phyloP scores from a whole-genome alignment of 2,888 invertebrate species.

The Amiota communis region DNA sequence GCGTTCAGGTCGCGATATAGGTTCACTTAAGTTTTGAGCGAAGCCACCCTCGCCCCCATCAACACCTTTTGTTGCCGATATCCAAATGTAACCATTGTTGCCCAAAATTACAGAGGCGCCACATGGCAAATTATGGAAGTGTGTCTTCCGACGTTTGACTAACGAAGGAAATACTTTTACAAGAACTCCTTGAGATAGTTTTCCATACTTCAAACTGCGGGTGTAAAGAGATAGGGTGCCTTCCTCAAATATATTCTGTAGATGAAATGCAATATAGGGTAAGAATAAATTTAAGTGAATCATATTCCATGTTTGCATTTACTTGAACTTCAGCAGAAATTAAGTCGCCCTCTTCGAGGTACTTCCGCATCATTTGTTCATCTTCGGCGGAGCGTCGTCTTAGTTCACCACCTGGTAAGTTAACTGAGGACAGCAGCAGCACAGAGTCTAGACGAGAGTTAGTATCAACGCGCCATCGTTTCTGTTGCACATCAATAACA shows the following conservation, averaged over 20 bases:
- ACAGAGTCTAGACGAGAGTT: constrained; percentile 92
- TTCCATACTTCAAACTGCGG: constrained; percentile 96
- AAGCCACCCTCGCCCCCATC: constrained; percentile 82
- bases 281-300: background rate
- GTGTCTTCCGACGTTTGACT: constrained; percentile 93
- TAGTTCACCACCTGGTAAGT: constrained; percentile 97
- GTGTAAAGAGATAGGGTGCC: constrained; percentile 95
- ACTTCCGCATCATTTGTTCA: constrained; percentile 97
- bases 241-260: constrained; percentile 85
- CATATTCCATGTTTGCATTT: background rate
- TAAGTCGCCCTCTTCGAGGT: constrained; percentile 94
- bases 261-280: background rate
- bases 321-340: constrained; percentile 97
- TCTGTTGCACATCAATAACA: constrained; percentile 93
- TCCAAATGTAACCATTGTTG: constrained; percentile 97
- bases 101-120: constrained; percentile 95
- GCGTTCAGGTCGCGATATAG: constrained; percentile 81
- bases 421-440: constrained; percentile 91
- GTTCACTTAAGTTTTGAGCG: constrained; percentile 82
- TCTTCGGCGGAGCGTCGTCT: constrained; percentile 94
- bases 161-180: constrained; percentile 93
- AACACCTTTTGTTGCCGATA: constrained; percentile 81
- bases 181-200: constrained; percentile 90
- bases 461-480: constrained; percentile 95
- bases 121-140: constrained; percentile 93